Percentiles rank a stretch among this genome's conserved stretches.
These are phyloP conservation scores for Zaprionus inermis DNA, from an alignment of 1,140 invertebrate genomes.

Conservation along the genomic window DNA sequence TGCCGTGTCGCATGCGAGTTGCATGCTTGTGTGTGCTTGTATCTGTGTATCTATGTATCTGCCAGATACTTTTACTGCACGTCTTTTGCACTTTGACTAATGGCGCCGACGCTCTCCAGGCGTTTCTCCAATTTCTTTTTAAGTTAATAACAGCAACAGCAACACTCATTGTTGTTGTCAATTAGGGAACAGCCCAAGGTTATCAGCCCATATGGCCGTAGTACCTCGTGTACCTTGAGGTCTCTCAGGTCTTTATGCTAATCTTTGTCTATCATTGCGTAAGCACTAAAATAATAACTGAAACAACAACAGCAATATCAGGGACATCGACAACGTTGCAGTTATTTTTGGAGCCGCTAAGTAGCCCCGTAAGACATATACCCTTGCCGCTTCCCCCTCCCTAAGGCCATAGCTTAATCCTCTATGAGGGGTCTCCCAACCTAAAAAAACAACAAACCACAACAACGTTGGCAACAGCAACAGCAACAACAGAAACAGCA, in stretches of 20 bases:
- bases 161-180: slow-evolving; percentile 50
- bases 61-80: slow-evolving; percentile 78
- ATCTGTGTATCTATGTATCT: slow-evolving; percentile 69
- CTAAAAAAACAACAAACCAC: slow-evolving; percentile 64
- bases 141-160: slow-evolving; percentile 50
- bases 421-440: slow-evolving; percentile 63
- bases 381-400: background rate
- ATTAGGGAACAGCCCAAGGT: slow-evolving; percentile 33
- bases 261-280: slow-evolving; percentile 44
- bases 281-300: slow-evolving; percentile 43
- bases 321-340: slow-evolving; percentile 46
- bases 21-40: slow-evolving; percentile 57
- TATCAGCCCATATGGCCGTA: slow-evolving; percentile 11
- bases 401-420: slow-evolving; percentile 74
- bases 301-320: slow-evolving; percentile 46
- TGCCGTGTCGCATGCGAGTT: slow-evolving; percentile 68
- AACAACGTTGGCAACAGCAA: slow-evolving; percentile 6
- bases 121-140: slow-evolving; percentile 78
- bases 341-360: slow-evolving; percentile 83
- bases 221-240: background rate
- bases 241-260: slow-evolving; percentile 41
- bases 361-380: slow-evolving; percentile 52
- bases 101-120: slow-evolving; percentile 52
- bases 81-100: slow-evolving; percentile 71
- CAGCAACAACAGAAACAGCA: slow-evolving; percentile 3